Conservation (phyloP, 2,888 invertebrate species). For the Tinea trinotella region DNA sequence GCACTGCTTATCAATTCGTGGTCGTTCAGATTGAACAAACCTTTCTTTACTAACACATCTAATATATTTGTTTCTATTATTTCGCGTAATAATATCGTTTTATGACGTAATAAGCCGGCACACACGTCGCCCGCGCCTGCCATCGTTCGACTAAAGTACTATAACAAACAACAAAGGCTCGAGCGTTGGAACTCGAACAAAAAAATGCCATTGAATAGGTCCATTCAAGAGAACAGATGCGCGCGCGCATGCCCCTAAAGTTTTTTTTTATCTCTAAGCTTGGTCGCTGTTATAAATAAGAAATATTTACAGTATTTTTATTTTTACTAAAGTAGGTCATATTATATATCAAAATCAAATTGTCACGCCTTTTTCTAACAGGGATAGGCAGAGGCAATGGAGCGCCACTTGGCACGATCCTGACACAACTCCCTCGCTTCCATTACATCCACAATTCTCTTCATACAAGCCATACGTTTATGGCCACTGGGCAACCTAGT, state of each 20-base stretch:
- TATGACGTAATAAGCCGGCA: constrained; percentile 74
- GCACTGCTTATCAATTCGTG: constrained; percentile 69
- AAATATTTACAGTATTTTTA: no score
- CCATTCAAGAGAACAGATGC: constrained; percentile 17
- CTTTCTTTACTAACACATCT: constrained; percentile 76
- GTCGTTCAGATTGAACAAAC: constrained; percentile 74
- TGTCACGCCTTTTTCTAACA: no score
- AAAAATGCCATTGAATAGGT: constrained; percentile 20
- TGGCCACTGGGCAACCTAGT: no score
- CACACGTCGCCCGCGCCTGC: constrained; percentile 69
- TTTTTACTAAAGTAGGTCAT: no score
- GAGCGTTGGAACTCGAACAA: neutral
- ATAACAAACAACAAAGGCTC: constrained; percentile 17
- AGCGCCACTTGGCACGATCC: no score
- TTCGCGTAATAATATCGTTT: constrained; percentile 74
- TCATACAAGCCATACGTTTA: no score
- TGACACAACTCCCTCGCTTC: no score
- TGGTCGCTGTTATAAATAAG: no score
- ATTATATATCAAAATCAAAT: no score
- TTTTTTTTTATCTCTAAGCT: no score
- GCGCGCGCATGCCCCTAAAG: constrained; percentile 16
- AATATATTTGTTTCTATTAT: constrained; percentile 75
- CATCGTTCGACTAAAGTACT: constrained; percentile 55
- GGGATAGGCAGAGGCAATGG: no score
- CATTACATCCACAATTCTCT: no score